Conservation (phyloP, 2,888 invertebrate genomes). For the Eucriotettix oculatus region DNA sequence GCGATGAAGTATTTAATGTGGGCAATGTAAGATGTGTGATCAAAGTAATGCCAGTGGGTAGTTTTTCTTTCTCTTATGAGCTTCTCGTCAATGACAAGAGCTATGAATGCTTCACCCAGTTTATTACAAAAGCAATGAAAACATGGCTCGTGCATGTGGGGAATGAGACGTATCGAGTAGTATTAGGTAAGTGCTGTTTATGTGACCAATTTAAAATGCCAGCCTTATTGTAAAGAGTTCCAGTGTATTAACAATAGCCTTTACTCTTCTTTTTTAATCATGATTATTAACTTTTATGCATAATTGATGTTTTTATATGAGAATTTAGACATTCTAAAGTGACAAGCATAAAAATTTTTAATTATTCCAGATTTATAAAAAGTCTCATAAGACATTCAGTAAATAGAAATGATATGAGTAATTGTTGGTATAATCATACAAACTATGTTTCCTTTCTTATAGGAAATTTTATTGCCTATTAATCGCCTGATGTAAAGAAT, state of each 20-base stretch:
- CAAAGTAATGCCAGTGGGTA: constrained; percentile 38
- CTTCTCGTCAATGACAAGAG: constrained; percentile 69
- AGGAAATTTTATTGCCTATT: too few relatives aligned
- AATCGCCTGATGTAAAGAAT: too few relatives aligned
- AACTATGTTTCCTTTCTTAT: too few relatives aligned
- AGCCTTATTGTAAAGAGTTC: background rate
- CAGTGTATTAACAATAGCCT: background rate
- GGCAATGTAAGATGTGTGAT: constrained; percentile 36
- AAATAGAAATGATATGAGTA: too few relatives aligned
- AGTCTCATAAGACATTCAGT: too few relatives aligned
- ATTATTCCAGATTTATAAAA: too few relatives aligned
- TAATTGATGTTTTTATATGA: too few relatives aligned
- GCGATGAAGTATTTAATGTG: constrained; percentile 60
- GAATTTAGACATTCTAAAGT: too few relatives aligned
- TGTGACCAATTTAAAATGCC: too few relatives aligned
- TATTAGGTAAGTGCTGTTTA: constrained; percentile 39
- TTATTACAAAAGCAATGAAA: constrained; percentile 54
- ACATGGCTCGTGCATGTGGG: constrained; percentile 48
- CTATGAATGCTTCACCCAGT: constrained; percentile 62
- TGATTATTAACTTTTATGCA: too few relatives aligned
- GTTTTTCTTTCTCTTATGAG: constrained; percentile 67
- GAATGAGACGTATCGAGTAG: constrained; percentile 43
- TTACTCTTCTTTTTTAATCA: background rate
- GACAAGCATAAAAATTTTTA: too few relatives aligned
- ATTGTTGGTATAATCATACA: too few relatives aligned